phyloP scores from a whole-genome alignment of 2,113 vertebrate genomes.

The human (Homo sapiens) region GRCh38 chr3:158922501-158923000 shows the following conservation, averaged over 20 bases:
- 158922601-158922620: background rate
- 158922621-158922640: background rate
- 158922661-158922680: background rate
- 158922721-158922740: background rate
- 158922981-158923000: background rate
- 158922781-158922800: background rate
- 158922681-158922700: background rate
- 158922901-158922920: background rate
- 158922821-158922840: background rate
- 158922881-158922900: background rate
- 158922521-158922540: background rate
- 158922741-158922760: background rate
- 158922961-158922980: background rate
- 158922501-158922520: constrained; percentile 9
- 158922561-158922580: background rate
- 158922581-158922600: background rate
- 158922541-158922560: background rate
- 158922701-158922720: constrained; percentile 5
- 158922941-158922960: background rate
- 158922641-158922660: background rate
- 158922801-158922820: background rate
- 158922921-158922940: background rate
- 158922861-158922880: background rate
- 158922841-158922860: background rate
- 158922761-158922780: background rate